These are phyloP conservation scores for Euclidia mi DNA, from an alignment of 2,888 invertebrate species.

Conservation along the genomic window DNA sequence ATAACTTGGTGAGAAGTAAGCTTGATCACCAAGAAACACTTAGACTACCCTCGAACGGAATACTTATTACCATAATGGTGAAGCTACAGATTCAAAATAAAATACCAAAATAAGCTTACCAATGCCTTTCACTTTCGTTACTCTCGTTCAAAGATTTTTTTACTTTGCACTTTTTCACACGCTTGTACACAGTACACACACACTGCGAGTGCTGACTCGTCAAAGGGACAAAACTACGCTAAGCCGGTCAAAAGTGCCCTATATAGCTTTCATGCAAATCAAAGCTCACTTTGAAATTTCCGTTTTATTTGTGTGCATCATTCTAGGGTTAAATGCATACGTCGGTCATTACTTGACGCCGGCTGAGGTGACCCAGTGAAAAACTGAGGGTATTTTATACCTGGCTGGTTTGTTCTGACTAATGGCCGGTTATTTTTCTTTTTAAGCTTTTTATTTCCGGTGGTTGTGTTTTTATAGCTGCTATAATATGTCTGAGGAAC, in stretches of 20 bases:
- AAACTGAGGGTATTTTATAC: slow-evolving; percentile 20
- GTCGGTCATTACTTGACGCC: slow-evolving; percentile 28
- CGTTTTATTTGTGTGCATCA: slow-evolving; percentile 39
- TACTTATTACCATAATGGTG: no score
- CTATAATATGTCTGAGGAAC: no score
- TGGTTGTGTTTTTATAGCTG: no score
- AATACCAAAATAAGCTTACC: no score
- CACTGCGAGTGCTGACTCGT: slow-evolving; percentile 42
- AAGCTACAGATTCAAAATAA: no score
- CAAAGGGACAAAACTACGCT: slow-evolving; percentile 53
- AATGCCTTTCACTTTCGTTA: no score
- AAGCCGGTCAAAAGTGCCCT: slow-evolving; percentile 53
- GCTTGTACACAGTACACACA: slow-evolving; percentile 18
- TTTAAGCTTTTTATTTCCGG: slow-evolving; percentile 1
- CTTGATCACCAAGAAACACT: no score
- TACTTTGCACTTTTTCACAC: slow-evolving; percentile 6
- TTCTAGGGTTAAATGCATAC: slow-evolving; percentile 41
- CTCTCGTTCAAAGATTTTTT: not conserved
- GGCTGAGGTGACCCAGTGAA: slow-evolving; percentile 29
- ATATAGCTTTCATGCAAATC: slow-evolving; percentile 55
- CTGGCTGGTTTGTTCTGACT: slow-evolving; percentile 10
- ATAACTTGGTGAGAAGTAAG: no score
- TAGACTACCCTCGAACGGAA: no score
- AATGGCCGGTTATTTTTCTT: not conserved
- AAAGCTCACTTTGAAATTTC: slow-evolving; percentile 48